These are phyloP conservation scores for Bujurquina vittata DNA, from an alignment of 2,113 vertebrate species.

Conservation along the genomic window DNA sequence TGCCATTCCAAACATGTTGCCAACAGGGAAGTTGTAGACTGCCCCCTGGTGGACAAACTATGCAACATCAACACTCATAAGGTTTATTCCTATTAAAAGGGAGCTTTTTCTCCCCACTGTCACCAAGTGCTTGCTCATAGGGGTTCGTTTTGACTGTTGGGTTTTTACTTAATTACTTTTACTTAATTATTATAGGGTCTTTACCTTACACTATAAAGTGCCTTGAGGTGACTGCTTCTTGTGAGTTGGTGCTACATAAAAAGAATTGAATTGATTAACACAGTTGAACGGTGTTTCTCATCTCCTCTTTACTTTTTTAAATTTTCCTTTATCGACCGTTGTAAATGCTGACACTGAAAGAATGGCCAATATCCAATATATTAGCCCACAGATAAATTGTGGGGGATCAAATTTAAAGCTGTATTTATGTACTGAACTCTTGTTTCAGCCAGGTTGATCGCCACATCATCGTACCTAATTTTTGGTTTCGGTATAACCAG, in stretches of 20 bases:
- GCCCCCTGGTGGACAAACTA: background rate
- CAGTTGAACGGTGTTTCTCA: background rate
- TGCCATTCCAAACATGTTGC: no score
- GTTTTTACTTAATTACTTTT: no score
- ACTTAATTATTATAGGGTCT: no score
- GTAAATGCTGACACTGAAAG: background rate
- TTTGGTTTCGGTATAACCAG: background rate
- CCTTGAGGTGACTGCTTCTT: no score
- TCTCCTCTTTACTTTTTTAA: background rate
- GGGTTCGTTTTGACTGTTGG: no score
- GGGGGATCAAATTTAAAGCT: background rate
- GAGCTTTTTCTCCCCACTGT: no score
- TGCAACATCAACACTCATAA: background rate
- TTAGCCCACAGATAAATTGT: background rate
- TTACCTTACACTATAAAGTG: no score
- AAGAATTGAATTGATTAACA: no score
- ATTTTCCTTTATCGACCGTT: background rate
- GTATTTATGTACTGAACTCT: background rate
- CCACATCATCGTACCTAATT: background rate
- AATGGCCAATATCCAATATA: background rate
- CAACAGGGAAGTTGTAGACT: no score
- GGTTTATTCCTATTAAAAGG: no score
- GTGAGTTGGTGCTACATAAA: no score
- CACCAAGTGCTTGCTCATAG: no score
- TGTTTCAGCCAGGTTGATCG: background rate